Base-by-base conservation (phyloP, 2,113 vertebrate genomes). In the Rissa tridactyla region DNA sequence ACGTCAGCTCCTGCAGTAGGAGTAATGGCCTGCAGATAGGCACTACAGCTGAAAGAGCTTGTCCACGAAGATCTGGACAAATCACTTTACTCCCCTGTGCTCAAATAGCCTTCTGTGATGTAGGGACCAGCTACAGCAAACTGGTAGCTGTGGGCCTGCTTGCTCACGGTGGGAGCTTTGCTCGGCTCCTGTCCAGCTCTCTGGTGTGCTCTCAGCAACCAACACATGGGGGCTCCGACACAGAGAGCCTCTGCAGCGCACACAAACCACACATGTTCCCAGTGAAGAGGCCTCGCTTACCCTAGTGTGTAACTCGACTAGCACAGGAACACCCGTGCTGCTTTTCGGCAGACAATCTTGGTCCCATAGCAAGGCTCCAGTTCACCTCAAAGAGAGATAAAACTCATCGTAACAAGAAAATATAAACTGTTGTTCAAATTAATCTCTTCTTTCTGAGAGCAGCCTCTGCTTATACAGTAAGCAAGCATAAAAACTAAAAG, bases 181-280 rank as follows among this genome's bases (percentile, higher is more conserved):
- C 62, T 60, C 3, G 0, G 80, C 71, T 81, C 57, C 40, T 40
- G 68, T 30, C 86, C 69, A 51, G 57, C 82, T 55, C 47, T 27
- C 11, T 1, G 6, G 23, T 23, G 30, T 0, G 18, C 73, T 42
- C 64, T 54, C 58, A 7, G 65, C 6, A 8, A 90, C 65, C 60
- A 64, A 12, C 23, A 17, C 57, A 0, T 3, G 49, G n/a, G 54
- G n/a, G 38, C 51, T 82, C 57, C 8, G 27, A 4, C 2, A 65
- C 69, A 55, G 21, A 16, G 60, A 49, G 22, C 81, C 68, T 78
- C 77, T 0, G 2, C 1, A 23, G 19, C 0, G 3, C 66, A 3
- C 51, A 9, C 27, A 51, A 55, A 75, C 80, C 55, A 15, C 68
- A 15, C 68, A 29, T 2, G 3, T 11, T 80, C 69, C 58, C 58